Base-by-base conservation (phyloP, 2,113 vertebrate species). In the Urocynchramus pylzowi region DNA sequence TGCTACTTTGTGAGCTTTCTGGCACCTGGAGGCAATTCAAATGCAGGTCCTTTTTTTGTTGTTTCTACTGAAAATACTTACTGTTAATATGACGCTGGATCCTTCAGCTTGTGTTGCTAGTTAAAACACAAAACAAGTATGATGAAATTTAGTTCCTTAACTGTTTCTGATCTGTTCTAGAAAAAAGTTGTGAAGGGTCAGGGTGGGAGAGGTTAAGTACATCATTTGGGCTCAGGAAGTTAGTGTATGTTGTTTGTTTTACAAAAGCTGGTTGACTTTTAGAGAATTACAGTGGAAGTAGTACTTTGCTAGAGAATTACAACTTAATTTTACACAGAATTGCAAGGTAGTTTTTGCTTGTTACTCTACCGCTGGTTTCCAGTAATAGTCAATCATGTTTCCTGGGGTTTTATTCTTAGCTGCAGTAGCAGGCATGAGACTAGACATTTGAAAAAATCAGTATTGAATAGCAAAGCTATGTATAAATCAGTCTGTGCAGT, bases 31-130 rank as follows among this genome's bases (percentile, higher is more conserved):
- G n/a, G 28, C 65, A 52, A 28, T 80, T 76, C 22, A 60, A 41
- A 79, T 54, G 47, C 39, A 41, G 8, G 24, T 82, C 11, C 11
- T 50, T 47, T 60, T 75, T n/a, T 39, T 56, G 24, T 67, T 93
- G 64, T 90, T 89, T 91, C 47, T 56, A 56, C 42, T 67, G 74
- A 78, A 87, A 94, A 91, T 75, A 56, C 26, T 86, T 67, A 27
- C 28, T 6, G 65, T 87, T 94, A 95, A 44, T 79, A 49, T 47
- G 64, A 21, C 4, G 9, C 31, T 79, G 11, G 45, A 79, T 65
- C 69, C 63, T 76, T 79, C 61, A 84, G 45, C 70, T 75, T 73
- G 53, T 87, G 71, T 93, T 91, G 53, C 44, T 79, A 41, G 60
- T 76, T 89, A 53, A 91, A 85, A 87, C 64, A 82, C 31, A 73